Conservation (phyloP, 2,113 vertebrate species). For the Hemichromis elongatus region DNA sequence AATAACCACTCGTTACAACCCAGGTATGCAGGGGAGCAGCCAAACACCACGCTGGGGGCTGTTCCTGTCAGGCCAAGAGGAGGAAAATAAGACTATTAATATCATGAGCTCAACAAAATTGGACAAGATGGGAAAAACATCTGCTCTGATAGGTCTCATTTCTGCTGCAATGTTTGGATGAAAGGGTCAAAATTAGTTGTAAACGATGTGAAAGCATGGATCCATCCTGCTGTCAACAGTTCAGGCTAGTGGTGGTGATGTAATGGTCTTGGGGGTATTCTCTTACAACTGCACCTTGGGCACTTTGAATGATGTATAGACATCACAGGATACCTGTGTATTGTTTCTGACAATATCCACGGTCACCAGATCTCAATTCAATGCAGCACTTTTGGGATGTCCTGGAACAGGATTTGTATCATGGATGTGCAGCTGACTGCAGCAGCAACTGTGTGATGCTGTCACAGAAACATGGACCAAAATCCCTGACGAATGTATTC, state of each 20-base stretch:
- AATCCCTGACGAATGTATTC: background rate
- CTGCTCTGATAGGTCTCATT: background rate
- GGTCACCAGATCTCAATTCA: background rate
- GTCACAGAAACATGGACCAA: background rate
- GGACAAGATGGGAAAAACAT: rapidly evolving
- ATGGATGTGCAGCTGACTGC: background rate
- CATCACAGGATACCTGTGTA: background rate
- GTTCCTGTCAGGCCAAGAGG: too few relatives aligned
- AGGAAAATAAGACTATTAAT: background rate
- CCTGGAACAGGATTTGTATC: background rate
- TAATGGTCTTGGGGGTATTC: background rate
- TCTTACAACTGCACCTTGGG: background rate
- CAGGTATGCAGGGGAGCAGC: background rate
- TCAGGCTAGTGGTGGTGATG: background rate
- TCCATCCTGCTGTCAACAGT: background rate
- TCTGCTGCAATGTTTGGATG: background rate
- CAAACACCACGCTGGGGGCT: background rate
- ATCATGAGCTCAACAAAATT: background rate
- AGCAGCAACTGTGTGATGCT: background rate
- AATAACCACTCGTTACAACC: background rate
- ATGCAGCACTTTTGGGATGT: background rate
- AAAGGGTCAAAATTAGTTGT: rapidly evolving
- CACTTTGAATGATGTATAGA: background rate
- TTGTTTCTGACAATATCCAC: background rate
- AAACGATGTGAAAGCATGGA: background rate